These are phyloP conservation scores for Polyploca ridens DNA, from an alignment of 2,888 invertebrate species.

Conservation along the genomic window DNA sequence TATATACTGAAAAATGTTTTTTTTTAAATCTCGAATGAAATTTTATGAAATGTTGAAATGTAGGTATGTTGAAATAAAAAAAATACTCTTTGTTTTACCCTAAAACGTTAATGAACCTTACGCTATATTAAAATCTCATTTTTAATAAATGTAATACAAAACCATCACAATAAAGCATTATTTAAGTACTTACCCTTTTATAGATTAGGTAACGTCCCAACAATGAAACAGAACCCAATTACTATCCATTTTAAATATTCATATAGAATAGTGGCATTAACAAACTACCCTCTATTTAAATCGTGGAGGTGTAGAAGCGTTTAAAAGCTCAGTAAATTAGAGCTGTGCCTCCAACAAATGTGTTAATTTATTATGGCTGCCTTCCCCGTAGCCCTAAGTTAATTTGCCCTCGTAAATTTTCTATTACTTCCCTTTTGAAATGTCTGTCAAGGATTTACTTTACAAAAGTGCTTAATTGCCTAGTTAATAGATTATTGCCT, in stretches of 20 bases:
- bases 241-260: background rate
- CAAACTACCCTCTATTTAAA: background rate
- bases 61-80: too few relatives aligned
- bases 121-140: too few relatives aligned
- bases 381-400: conserved; percentile 6
- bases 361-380: conserved; percentile 11
- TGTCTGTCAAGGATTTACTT: conserved; percentile 11
- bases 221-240: too few relatives aligned
- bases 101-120: too few relatives aligned
- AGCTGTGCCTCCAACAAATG: background rate
- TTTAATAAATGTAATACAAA: too few relatives aligned
- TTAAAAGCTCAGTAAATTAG: conserved; percentile 11
- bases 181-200: too few relatives aligned
- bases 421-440: conserved; percentile 13
- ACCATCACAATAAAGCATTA: too few relatives aligned
- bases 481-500: conserved; percentile 4
- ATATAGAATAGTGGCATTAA: conserved; percentile 4
- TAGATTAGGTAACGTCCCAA: too few relatives aligned
- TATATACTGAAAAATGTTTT: too few relatives aligned
- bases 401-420: conserved; percentile 13
- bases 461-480: conserved; percentile 7
- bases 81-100: too few relatives aligned
- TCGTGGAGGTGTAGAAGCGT: conserved; percentile 5
- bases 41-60: too few relatives aligned
- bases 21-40: too few relatives aligned